Percentiles rank a stretch among this genome's conserved stretches.
Evolutionary conservation across 2,113 vertebrate genomes (phyloP).

Genomic region (Crocuta crocuta): DNA sequence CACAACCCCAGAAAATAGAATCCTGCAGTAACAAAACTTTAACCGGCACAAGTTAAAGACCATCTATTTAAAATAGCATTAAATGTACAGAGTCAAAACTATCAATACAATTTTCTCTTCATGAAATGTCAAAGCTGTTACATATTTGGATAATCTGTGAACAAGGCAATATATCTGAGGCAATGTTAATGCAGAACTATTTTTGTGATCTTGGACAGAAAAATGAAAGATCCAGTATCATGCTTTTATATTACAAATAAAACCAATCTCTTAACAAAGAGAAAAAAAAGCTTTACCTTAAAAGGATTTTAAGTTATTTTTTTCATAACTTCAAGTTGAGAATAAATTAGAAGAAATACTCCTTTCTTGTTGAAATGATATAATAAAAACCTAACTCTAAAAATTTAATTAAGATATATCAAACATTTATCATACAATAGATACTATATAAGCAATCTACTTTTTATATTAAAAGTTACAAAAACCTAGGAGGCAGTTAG

Average conservation of each 20-base stretch:
- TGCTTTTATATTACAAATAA: background rate
- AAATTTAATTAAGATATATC: conserved; percentile 25
- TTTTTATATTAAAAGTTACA: background rate
- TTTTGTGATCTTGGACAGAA: background rate
- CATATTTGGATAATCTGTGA: background rate
- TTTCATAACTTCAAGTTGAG: background rate
- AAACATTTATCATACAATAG: background rate
- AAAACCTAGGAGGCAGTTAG: background rate
- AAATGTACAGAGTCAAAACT: background rate
- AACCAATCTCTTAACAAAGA: background rate
- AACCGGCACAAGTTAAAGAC: background rate
- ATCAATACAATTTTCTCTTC: background rate
- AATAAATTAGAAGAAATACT: background rate
- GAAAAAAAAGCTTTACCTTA: background rate
- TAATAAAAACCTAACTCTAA: background rate
- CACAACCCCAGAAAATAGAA: background rate
- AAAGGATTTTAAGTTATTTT: background rate
- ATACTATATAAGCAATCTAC: background rate
- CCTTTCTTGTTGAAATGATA: background rate
- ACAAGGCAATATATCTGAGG: background rate
- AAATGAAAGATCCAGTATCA: background rate
- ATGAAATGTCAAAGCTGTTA: background rate
- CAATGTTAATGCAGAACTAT: background rate
- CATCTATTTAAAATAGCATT: background rate
- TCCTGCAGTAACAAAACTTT: background rate